Evolutionary conservation across 2,797 vertebrate species (phyloP).

Genomic region (Coracias cyanogaster): DNA sequence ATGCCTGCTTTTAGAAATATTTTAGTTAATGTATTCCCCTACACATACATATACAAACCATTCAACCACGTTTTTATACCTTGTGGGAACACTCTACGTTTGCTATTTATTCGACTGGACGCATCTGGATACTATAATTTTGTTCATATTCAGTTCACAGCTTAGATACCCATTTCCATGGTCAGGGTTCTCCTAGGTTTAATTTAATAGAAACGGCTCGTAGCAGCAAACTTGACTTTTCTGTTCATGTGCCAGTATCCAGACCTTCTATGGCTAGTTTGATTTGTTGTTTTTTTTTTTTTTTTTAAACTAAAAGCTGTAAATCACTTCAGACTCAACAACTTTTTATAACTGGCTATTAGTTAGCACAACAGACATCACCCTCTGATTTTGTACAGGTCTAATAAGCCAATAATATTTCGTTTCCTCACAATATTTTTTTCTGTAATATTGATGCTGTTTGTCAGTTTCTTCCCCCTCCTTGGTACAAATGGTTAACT

Average conservation of each 20-base stretch:
- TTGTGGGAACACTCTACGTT: neutral
- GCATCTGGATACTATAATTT: neutral
- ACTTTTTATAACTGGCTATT: neutral
- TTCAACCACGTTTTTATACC: neutral
- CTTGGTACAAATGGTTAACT: neutral
- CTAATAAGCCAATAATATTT: neutral
- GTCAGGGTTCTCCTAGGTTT: neutral
- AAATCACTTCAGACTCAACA: neutral
- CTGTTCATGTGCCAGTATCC: neutral
- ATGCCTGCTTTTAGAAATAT: neutral
- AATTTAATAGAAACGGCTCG: neutral
- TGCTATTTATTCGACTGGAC: neutral
- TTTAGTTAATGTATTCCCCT: neutral
- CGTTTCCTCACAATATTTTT: neutral
- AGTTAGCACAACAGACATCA: neutral
- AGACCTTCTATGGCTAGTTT: neutral
- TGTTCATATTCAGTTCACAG: neutral
- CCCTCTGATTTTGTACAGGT: neutral
- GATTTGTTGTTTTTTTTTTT: no score
- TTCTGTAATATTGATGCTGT: neutral
- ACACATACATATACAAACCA: accelerated
- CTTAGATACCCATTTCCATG: neutral
- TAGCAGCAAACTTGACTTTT: neutral
- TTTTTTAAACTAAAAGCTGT: neutral
- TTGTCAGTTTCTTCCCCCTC: neutral